Evolutionary conservation across 2,797 vertebrate genomes (phyloP).

Genomic region (Peromyscus melanophrys): DNA sequence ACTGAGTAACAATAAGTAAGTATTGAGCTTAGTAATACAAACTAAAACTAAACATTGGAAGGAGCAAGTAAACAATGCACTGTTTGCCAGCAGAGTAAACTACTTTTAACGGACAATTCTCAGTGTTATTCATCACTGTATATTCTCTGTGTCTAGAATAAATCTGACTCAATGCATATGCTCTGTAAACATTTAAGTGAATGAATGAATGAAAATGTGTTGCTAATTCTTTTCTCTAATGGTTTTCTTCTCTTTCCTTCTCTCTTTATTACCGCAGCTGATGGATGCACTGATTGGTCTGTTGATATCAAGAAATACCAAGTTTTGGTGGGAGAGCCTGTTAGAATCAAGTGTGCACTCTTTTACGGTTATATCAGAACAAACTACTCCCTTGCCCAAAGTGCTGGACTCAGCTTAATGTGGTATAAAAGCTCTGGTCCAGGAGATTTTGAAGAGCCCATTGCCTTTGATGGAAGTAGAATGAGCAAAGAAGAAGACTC

Average conservation of each 20-base stretch:
- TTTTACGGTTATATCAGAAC: conserved; percentile 99
- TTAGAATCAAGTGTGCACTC: conserved; percentile 98
- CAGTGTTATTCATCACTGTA: background rate
- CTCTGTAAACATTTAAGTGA: conserved; percentile 9
- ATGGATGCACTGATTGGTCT: conserved; percentile 99
- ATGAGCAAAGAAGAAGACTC: conserved; percentile 99
- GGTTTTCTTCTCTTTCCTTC: conserved; percentile 37
- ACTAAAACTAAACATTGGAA: conserved; percentile 43
- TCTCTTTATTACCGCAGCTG: conserved; percentile 91
- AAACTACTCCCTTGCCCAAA: conserved; percentile 98
- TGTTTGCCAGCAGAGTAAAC: conserved; percentile 36
- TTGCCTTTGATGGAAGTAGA: conserved; percentile 97
- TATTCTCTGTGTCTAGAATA: conserved; percentile 5
- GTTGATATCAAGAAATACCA: conserved; percentile 99
- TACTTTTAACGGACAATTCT: background rate
- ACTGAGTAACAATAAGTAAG: background rate
- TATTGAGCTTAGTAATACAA: background rate
- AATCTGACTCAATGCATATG: background rate
- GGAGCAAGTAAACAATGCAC: conserved; percentile 9
- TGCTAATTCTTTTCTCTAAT: conserved; percentile 57
- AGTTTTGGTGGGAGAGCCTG: conserved; percentile 98
- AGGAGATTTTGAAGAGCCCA: conserved; percentile 98
- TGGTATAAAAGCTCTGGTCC: conserved; percentile 99
- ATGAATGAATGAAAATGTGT: conserved; percentile 42
- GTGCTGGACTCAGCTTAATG: conserved; percentile 98